Evolutionary conservation across 1,140 invertebrate genomes (phyloP).

Genomic region (Ericerus pela): DNA sequence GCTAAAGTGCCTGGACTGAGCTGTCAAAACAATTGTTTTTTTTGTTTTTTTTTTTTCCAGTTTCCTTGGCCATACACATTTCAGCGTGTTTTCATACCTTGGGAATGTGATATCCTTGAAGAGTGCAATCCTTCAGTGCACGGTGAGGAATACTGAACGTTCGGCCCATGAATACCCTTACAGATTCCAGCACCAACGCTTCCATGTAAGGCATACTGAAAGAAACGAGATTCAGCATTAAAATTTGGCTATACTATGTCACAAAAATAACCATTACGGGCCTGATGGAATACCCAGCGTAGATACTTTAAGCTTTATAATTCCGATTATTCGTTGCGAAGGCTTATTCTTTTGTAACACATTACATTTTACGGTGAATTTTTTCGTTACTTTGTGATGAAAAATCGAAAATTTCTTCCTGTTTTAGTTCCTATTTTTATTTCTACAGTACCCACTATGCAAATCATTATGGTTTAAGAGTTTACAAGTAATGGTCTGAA

Average conservation of each 20-base stretch:
- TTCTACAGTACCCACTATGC: no score
- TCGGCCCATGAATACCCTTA: conserved; percentile 60
- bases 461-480: no score
- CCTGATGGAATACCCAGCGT: no score
- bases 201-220: conserved; percentile 55
- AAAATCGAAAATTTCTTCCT: no score
- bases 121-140: conserved; percentile 48
- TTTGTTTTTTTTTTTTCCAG: background rate
- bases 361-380: no score
- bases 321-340: no score
- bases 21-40: background rate
- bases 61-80: background rate
- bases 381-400: no score
- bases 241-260: no score
- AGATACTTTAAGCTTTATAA: no score
- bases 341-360: background rate
- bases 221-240: background rate
- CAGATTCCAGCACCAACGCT: conserved; percentile 55
- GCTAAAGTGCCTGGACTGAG: background rate
- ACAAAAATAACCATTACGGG: no score
- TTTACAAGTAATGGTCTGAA: no score
- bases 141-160: conserved; percentile 60
- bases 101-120: conserved; percentile 57
- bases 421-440: no score
- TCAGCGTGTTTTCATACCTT: conserved; percentile 39